These are phyloP conservation scores for Molorchus minor DNA, from an alignment of 2,888 invertebrate species.

Conservation along the genomic window DNA sequence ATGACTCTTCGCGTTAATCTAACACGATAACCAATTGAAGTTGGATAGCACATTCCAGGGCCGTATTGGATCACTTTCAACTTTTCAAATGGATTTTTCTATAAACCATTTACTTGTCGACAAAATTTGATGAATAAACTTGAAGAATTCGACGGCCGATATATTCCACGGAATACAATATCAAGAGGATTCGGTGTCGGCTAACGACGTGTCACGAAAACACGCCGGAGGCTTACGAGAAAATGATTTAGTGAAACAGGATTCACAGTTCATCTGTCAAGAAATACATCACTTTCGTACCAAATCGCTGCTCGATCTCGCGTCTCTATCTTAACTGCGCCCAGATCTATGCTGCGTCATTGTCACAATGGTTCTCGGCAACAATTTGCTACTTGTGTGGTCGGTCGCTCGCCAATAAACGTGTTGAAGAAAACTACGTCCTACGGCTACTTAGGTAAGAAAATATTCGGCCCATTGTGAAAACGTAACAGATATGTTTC, in stretches of 20 bases:
- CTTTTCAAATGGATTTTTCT: too few species aligned
- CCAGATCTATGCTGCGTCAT: conserved; percentile 21
- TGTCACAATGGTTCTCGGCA: conserved; percentile 9
- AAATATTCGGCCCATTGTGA: too few species aligned
- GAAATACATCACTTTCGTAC: conserved; percentile 54
- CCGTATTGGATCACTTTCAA: too few species aligned
- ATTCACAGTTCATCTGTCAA: conserved; percentile 62
- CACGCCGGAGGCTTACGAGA: conserved; percentile 55
- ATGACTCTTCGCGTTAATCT: too few species aligned
- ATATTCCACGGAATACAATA: too few species aligned
- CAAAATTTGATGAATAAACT: too few species aligned
- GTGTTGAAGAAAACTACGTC: not conserved
- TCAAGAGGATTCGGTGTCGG: conserved; percentile 49
- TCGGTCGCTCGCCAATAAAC: conserved; percentile 14
- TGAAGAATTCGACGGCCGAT: too few species aligned
- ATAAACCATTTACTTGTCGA: too few species aligned
- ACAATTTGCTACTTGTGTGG: conserved; percentile 41
- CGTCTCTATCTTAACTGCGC: conserved; percentile 28
- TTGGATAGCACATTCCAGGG: too few species aligned
- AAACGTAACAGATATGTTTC: too few species aligned
- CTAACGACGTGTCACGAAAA: conserved; percentile 52
- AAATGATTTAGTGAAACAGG: conserved; percentile 62
- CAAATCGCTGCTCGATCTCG: conserved; percentile 40
- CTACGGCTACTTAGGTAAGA: too few species aligned
- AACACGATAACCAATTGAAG: too few species aligned